phyloP scores from a whole-genome alignment of 2,797 vertebrate genomes.

The Acanthornis magna region DNA sequence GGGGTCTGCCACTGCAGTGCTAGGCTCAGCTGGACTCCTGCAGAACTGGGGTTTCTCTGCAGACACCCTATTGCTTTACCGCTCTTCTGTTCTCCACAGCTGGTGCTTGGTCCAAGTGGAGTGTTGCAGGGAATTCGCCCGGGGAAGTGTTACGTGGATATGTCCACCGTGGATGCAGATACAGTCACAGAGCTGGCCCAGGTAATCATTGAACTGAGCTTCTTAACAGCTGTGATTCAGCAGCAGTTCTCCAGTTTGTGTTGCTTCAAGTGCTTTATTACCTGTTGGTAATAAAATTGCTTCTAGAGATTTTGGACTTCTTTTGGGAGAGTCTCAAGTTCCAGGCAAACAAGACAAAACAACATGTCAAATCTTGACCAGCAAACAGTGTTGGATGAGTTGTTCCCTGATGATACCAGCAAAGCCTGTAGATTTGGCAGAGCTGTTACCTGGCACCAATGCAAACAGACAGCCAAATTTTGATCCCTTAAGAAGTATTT shows the following conservation, averaged over 20 bases:
- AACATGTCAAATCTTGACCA: not conserved
- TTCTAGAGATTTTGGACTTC: not conserved
- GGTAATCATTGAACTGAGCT: conserved; percentile 75
- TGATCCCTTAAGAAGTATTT: not conserved
- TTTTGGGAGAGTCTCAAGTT: not conserved
- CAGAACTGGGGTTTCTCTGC: conserved; percentile 11
- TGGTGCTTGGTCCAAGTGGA: conserved; percentile 96
- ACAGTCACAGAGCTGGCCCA: conserved; percentile 94
- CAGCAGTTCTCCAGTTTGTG: not conserved
- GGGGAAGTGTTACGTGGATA: conserved; percentile 96
- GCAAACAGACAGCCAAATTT: not conserved
- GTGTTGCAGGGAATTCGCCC: conserved; percentile 97
- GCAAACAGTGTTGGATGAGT: not conserved
- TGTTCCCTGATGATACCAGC: not conserved
- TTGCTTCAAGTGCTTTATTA: not conserved
- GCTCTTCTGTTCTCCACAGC: conserved; percentile 77
- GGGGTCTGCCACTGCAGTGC: not conserved
- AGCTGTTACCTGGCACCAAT: not conserved
- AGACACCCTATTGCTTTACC: conserved; percentile 79
- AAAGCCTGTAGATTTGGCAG: not conserved
- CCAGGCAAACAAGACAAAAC: not conserved
- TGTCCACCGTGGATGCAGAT: conserved; percentile 97
- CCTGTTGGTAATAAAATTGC: not conserved
- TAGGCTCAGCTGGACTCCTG: not conserved
- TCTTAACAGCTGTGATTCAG: not conserved